Evolutionary conservation across 2,113 vertebrate genomes (phyloP), one percentile per base, ranked within the genome.

Genomic region (Sakesphorus luctuosus): DNA sequence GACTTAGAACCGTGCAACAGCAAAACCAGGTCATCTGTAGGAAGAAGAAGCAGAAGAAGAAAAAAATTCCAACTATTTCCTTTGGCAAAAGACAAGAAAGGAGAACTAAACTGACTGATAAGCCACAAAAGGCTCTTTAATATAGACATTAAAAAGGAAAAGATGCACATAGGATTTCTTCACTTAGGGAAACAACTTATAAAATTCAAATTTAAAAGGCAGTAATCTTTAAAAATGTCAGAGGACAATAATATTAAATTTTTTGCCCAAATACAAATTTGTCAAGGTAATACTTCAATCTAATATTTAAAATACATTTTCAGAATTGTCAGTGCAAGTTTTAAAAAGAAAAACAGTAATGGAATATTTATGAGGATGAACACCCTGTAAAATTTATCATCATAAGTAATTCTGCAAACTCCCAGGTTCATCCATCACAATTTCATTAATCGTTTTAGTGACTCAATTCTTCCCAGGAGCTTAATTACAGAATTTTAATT

Each of bases 41-140:
- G 50, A 88, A 90, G 35, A 79, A 87, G 66, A 31, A 90, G 36
- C 17, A 65, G 82, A 84, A 78, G 21, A 40, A 59, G 31, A 61
- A 82, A 94, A 84, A 75, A 31, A 82, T 47, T 52, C 18, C 46
- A 91, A 43, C n/a, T 76, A 87, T 90, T 91, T 93, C 71, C 52
- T 83, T 90, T 79, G 58, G 49, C 77, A 87, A 68, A 77, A 89
- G 62, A 82, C 69, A 20, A 14, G 18, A 80, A 96, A 93, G 20
- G 35, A 91, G 56, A 87, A 89, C 33, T 93, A 56, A 87, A 36
- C 18, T 87, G 35, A 6, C 26, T 58, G 33, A 38, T 67, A 82
- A 87, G 24, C 38, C 74, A 72, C 61, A 68, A 75, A 87, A 84
- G 11, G 10, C 15, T 28, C 11, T 38, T 47, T 82, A 84, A 59